Evolutionary conservation across 2,797 vertebrate species (phyloP).

Genomic region (Tokudaia muenninki): DNA sequence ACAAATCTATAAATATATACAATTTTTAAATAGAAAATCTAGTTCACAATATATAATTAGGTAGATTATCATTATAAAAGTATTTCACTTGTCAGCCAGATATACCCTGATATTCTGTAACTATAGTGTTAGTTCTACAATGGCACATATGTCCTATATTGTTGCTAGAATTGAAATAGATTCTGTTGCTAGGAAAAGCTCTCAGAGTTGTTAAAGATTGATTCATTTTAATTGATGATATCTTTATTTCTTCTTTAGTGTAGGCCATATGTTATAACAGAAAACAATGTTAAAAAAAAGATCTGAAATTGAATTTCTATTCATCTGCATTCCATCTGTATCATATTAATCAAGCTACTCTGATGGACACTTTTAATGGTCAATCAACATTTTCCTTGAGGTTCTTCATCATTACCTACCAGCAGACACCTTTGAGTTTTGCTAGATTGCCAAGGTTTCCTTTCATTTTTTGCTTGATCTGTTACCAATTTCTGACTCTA

Average conservation of each 20-base stretch:
- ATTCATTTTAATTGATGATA: conserved; percentile 74
- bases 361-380: conserved; percentile 34
- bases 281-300: conserved; percentile 63
- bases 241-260: conserved; percentile 63
- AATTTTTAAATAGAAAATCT: conserved; percentile 4
- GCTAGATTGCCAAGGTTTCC: conserved; percentile 53
- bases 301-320: conserved; percentile 67
- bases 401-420: conserved; percentile 1
- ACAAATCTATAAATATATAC: neutral
- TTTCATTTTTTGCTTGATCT: conserved; percentile 60
- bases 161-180: conserved; percentile 53
- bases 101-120: neutral
- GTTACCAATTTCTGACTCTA: conserved; percentile 39
- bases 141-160: neutral
- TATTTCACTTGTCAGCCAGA: conserved; percentile 14
- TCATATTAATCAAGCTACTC: conserved; percentile 50
- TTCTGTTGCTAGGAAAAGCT: conserved; percentile 61
- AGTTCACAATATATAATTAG: neutral
- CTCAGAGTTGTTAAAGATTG: conserved; percentile 68
- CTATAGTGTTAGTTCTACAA: neutral
- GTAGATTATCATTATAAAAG: neutral
- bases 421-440: conserved; percentile 16
- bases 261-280: conserved; percentile 69
- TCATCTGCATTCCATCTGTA: conserved; percentile 63
- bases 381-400: conserved; percentile 28